A percentile compares a stretch with the other conserved stretches of the same genome.
Evolutionary conservation across 2,888 invertebrate genomes (phyloP).

Genomic region (Pteria penguin): DNA sequence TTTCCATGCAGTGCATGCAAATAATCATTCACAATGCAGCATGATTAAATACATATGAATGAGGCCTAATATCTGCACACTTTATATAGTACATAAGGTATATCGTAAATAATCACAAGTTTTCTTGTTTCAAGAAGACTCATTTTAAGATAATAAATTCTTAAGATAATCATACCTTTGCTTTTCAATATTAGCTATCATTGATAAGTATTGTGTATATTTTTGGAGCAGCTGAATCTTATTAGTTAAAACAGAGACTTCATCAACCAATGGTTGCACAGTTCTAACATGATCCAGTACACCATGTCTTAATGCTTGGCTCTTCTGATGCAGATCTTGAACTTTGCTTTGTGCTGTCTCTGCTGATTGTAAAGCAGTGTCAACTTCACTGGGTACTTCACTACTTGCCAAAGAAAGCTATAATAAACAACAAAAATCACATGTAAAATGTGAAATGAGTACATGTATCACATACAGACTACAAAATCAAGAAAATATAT

Average conservation of each 20-base stretch:
- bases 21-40: too few species aligned
- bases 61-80: too few species aligned
- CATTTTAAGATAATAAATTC: too few species aligned
- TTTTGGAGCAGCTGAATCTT: constrained; percentile 72
- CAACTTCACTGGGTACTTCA: constrained; percentile 74
- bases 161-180: constrained; percentile 67
- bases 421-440: constrained; percentile 23
- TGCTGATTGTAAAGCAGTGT: constrained; percentile 69
- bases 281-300: constrained; percentile 64
- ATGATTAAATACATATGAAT: too few species aligned
- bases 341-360: constrained; percentile 61
- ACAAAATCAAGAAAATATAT: not conserved
- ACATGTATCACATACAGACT: too few species aligned
- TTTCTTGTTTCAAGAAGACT: too few species aligned
- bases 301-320: constrained; percentile 65
- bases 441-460: too few species aligned
- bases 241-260: constrained; percentile 59
- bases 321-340: constrained; percentile 54
- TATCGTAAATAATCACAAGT: too few species aligned
- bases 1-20: too few species aligned
- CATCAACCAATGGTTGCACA: constrained; percentile 61
- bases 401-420: constrained; percentile 73
- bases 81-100: too few species aligned
- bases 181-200: constrained; percentile 70
- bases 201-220: constrained; percentile 70